A percentile compares a stretch with the other conserved stretches of the same genome.
Conservation (phyloP, 2,797 vertebrate species). For the Myotis myotis region DNA sequence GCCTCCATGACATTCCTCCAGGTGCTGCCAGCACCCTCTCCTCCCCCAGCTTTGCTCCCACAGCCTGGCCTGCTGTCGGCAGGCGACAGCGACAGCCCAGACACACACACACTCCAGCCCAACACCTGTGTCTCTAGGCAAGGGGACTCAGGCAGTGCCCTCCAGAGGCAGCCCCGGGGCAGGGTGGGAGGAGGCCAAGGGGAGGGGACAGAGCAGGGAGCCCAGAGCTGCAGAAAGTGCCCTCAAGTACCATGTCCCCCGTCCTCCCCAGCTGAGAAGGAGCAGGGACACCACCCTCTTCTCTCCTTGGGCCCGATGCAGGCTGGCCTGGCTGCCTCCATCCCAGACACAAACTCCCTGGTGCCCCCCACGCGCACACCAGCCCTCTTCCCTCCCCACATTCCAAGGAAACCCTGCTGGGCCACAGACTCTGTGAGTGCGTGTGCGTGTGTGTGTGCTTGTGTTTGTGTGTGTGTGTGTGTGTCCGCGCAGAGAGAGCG, state of each 20-base stretch:
- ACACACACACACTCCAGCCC: background rate
- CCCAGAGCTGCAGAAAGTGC: slow-evolving; percentile 16
- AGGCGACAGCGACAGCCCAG: background rate
- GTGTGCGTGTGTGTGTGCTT: background rate
- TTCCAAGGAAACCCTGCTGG: background rate
- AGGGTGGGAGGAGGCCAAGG: background rate
- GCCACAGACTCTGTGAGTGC: background rate
- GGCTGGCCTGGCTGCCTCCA: background rate
- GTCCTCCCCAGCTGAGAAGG: background rate
- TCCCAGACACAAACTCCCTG: slow-evolving; percentile 36
- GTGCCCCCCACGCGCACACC: background rate
- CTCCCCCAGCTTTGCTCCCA: background rate
- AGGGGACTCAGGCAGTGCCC: background rate
- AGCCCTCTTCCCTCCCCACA: background rate
- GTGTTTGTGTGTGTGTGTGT: background rate
- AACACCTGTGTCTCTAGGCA: slow-evolving; percentile 60
- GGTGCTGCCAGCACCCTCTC: slow-evolving; percentile 29
- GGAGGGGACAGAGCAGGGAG: background rate
- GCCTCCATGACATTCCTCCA: slow-evolving; percentile 38
- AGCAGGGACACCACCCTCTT: background rate
- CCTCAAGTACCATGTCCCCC: background rate
- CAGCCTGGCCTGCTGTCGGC: slow-evolving; percentile 58
- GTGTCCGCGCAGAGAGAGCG: background rate
- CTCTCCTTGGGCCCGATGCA: slow-evolving; percentile 17
- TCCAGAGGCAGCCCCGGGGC: background rate